Evolutionary conservation across 2,888 invertebrate genomes (phyloP).

Genomic region (Aleiodes leptofemur): DNA sequence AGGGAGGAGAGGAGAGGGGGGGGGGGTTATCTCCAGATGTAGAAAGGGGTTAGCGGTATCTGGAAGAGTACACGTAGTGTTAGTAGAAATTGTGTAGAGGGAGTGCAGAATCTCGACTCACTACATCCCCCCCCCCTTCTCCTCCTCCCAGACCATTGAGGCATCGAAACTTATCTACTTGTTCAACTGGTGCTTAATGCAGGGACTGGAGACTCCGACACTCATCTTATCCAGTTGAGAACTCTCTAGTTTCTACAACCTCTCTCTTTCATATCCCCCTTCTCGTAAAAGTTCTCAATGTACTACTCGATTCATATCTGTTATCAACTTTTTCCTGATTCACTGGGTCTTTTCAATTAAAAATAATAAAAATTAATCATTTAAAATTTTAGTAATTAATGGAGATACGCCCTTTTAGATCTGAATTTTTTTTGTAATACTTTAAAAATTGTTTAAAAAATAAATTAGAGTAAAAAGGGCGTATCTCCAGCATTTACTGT

Average conservation of each 20-base stretch:
- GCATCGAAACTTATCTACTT: slow-evolving; percentile 75
- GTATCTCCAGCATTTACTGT: too few relatives aligned
- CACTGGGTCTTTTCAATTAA: too few relatives aligned
- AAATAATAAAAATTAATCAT: too few relatives aligned
- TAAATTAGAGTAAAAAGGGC: too few relatives aligned
- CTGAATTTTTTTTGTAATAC: too few relatives aligned
- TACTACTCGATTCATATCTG: slow-evolving; percentile 18
- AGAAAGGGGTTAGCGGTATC: slow-evolving; percentile 48
- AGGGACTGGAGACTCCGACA: slow-evolving; percentile 56
- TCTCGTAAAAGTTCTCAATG: slow-evolving; percentile 53
- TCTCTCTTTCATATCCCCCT: slow-evolving; percentile 44
- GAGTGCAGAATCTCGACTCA: not conserved
- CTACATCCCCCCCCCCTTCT: not conserved
- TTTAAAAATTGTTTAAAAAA: too few relatives aligned
- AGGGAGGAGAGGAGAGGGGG: slow-evolving; percentile 24
- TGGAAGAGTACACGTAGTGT: slow-evolving; percentile 49
- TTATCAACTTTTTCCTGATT: not conserved
- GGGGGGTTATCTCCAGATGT: slow-evolving; percentile 63
- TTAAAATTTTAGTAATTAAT: too few relatives aligned
- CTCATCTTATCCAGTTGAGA: slow-evolving; percentile 69
- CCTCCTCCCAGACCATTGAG: slow-evolving; percentile 62
- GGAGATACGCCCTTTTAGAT: too few relatives aligned
- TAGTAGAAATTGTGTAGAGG: slow-evolving; percentile 7
- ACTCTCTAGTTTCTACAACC: slow-evolving; percentile 55
- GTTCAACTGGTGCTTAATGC: slow-evolving; percentile 70